These are phyloP conservation scores for Imbricaverruca yamaguchii DNA, from an alignment of 2,888 invertebrate genomes.

Conservation along the genomic window DNA sequence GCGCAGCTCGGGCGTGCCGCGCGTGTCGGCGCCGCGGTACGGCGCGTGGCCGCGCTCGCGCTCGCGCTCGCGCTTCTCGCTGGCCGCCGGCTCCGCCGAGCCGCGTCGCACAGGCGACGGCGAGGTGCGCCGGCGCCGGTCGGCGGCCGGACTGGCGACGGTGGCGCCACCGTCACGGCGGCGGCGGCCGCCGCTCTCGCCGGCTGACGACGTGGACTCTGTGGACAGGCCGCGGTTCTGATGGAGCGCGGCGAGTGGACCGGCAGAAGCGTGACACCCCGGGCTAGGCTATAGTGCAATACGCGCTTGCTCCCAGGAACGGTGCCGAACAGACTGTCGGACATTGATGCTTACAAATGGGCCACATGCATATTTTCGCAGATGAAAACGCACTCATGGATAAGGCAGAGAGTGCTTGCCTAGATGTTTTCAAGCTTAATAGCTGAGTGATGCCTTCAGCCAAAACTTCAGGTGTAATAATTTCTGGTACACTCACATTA, in stretches of 20 bases:
- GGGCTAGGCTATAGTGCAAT: neutral
- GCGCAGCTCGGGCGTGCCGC: constrained; percentile 30
- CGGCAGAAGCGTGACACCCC: too few relatives aligned
- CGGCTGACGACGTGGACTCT: constrained; percentile 40
- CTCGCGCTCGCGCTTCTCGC: constrained; percentile 28
- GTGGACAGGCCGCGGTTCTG: constrained; percentile 30
- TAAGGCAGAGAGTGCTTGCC: too few relatives aligned
- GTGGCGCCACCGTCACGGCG: constrained; percentile 91
- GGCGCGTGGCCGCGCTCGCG: constrained; percentile 24
- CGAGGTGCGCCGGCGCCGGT: constrained; percentile 45
- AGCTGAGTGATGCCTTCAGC: too few relatives aligned
- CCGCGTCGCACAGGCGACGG: constrained; percentile 16
- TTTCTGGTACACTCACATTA: too few relatives aligned
- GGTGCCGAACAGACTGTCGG: neutral
- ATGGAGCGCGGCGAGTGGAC: constrained; percentile 26
- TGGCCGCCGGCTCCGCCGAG: neutral
- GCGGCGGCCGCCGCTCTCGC: constrained; percentile 87
- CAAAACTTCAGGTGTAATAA: too few relatives aligned
- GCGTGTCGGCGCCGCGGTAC: constrained; percentile 38
- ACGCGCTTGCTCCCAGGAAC: constrained; percentile 24
- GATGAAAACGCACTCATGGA: too few relatives aligned
- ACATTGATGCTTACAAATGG: too few relatives aligned
- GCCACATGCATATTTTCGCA: too few relatives aligned
- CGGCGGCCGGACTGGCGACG: constrained; percentile 53
- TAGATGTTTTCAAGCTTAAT: too few relatives aligned